phyloP scores from a whole-genome alignment of 1,140 invertebrate species.

The Mylabris phalerata region DNA sequence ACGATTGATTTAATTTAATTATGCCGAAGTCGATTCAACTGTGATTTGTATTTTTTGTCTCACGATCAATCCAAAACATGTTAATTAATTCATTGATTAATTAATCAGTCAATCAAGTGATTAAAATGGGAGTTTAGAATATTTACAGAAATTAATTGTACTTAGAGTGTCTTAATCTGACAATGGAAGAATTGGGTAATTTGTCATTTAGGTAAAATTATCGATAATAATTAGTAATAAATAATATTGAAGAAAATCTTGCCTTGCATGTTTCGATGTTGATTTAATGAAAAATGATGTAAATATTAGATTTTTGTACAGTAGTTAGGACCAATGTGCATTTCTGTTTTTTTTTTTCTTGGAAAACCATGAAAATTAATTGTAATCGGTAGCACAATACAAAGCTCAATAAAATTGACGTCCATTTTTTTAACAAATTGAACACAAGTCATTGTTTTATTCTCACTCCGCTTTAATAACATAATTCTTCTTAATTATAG shows the following conservation, averaged over 20 bases:
- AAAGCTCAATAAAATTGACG: constrained; percentile 12
- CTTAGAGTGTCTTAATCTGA: background rate
- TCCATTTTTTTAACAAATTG: constrained; percentile 12
- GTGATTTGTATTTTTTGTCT: too few species aligned
- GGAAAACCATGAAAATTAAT: too few species aligned
- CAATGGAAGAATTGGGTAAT: background rate
- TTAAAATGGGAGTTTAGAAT: background rate
- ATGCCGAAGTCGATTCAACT: too few species aligned
- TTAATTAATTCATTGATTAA: background rate
- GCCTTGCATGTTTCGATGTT: constrained; percentile 5
- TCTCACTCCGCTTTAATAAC: background rate
- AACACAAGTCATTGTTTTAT: constrained; percentile 8
- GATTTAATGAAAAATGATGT: background rate
- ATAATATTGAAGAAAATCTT: constrained; percentile 3
- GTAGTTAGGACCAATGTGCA: constrained; percentile 17
- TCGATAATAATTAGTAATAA: constrained; percentile 9
- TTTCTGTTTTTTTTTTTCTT: constrained; percentile 5
- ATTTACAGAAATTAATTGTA: constrained; percentile 1
- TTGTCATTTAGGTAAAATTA: background rate
- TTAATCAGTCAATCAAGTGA: background rate
- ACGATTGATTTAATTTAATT: too few species aligned
- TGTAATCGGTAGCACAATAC: background rate
- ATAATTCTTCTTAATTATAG: constrained; percentile 1
- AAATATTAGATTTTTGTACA: constrained; percentile 12
- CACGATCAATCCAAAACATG: too few species aligned